A percentile compares a stretch with the other conserved stretches of the same genome.
Conservation (phyloP, 2,113 vertebrate species). For the Marmota monax region DNA sequence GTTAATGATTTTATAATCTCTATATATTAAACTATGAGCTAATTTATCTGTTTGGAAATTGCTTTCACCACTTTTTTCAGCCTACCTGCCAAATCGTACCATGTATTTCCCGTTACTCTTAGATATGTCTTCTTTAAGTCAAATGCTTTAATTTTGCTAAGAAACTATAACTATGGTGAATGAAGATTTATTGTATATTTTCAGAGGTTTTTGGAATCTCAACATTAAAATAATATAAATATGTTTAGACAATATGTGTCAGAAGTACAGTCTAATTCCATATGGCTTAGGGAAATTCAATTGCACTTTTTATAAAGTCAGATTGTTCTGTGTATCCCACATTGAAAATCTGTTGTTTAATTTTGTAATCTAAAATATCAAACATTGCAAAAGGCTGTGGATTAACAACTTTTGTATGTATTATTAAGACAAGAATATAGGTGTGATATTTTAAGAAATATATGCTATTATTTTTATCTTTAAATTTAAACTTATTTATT, state of each 20-base stretch:
- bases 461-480: neutral
- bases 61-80: neutral
- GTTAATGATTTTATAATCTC: neutral
- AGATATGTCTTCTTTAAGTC: neutral
- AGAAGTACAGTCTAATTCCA: conserved; percentile 26
- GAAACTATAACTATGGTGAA: neutral
- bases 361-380: neutral
- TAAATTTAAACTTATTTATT: neutral
- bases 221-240: conserved; percentile 33
- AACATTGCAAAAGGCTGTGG: neutral
- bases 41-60: neutral
- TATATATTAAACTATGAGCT: neutral
- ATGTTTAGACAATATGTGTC: neutral
- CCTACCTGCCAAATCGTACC: neutral
- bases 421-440: neutral
- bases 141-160: neutral
- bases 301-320: neutral
- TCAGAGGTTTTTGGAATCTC: neutral
- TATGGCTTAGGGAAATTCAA: conserved; percentile 2
- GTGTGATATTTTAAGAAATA: neutral
- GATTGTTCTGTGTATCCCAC: neutral
- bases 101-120: neutral
- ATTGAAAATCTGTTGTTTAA: conserved; percentile 39
- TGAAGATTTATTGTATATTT: neutral
- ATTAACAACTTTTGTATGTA: neutral